Evolutionary conservation across 1,140 invertebrate species (phyloP), one percentile per base, ranked within the genome.

Genomic region (Artemia franciscana): DNA sequence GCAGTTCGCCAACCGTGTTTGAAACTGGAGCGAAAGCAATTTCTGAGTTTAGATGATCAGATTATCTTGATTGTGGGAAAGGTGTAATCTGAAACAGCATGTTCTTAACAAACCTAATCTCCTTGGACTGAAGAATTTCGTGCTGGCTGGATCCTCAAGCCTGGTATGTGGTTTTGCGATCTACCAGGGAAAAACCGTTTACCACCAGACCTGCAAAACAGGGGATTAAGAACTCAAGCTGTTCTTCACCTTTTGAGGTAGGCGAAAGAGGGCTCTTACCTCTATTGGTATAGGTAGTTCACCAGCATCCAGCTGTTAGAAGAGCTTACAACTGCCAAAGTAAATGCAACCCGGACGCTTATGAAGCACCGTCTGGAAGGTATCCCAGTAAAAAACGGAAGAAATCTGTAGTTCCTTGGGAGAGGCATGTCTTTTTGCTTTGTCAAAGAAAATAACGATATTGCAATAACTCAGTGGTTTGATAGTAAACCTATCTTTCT

Each of bases 61-160:
- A 67, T 67, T 51, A 61, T 67, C n/a, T 65, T 65, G 12, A 68
- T 67, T 58, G 26, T 27, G 57, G 67, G 67, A 12, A n/a, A 21
- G 25, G 15, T 57, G 24, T 59, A n/a, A 12, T 2, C 15, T 68
- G 26, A 67, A 65, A 27, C 64, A 63, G 56, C 65, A 65, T 25
- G 56, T 62, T 23, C 2, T 15, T 5, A 39, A 39, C 4, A 63
- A 64, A 57, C 27, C 63, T 5, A 61, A 64, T 26, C 63, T 60
- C 25, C 21, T 63, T 12, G 63, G 63, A n/a, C 27, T 64, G 24
- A 64, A 64, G 60, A 64, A 64, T 26, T 64, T 64, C 61, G 60
- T 64, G 4, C 23, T 64, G 18, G 63, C 63, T 18, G 21, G 23
- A 23, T 28, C 63, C 1, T 24, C 24, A 24, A 60, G 60, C 15